Conservation (phyloP, 2,888 invertebrate genomes). For the Smittia aterrima region DNA sequence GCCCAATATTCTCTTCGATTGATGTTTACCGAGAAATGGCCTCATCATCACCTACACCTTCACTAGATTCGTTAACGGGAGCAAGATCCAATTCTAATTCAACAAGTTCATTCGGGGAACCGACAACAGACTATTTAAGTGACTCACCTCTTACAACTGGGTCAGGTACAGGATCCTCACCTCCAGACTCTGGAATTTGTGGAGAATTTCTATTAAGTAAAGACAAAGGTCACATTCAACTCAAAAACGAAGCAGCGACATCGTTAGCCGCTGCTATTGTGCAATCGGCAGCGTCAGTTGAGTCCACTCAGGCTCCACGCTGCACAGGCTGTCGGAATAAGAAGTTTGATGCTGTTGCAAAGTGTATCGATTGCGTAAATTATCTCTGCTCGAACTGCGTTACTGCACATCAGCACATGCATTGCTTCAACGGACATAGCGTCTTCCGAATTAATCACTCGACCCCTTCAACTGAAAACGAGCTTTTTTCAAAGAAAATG, state of each 20-base stretch:
- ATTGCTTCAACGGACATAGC: slow-evolving; percentile 95
- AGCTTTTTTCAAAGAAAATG: slow-evolving; percentile 48
- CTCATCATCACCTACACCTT: slow-evolving; percentile 86
- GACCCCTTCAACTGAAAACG: slow-evolving; percentile 8
- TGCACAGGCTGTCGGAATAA: slow-evolving; percentile 97
- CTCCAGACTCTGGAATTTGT: slow-evolving; percentile 81
- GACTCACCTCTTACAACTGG: slow-evolving; percentile 78
- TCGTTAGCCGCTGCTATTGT: slow-evolving; percentile 33
- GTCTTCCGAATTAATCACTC: slow-evolving; percentile 59
- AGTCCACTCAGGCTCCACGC: slow-evolving; percentile 52
- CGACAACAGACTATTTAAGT: slow-evolving; percentile 68
- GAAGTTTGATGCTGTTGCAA: slow-evolving; percentile 90
- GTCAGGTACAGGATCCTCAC: slow-evolving; percentile 66
- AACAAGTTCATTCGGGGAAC: slow-evolving; percentile 81
- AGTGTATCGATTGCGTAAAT: slow-evolving; percentile 95
- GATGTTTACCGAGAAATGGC: slow-evolving; percentile 71
- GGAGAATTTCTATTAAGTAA: slow-evolving; percentile 57
- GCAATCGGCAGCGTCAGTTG: slow-evolving; percentile 16
- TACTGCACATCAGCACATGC: slow-evolving; percentile 99
- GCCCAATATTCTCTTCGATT: slow-evolving; percentile 16
- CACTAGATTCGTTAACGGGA: slow-evolving; percentile 87
- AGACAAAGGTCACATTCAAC: slow-evolving; percentile 50
- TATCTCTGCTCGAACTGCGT: slow-evolving; percentile 96
- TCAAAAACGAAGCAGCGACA: slow-evolving; percentile 10
- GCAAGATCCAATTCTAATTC: slow-evolving; percentile 65